Base-by-base conservation (phyloP, 2,888 invertebrate species). In the Myopa testacea region DNA sequence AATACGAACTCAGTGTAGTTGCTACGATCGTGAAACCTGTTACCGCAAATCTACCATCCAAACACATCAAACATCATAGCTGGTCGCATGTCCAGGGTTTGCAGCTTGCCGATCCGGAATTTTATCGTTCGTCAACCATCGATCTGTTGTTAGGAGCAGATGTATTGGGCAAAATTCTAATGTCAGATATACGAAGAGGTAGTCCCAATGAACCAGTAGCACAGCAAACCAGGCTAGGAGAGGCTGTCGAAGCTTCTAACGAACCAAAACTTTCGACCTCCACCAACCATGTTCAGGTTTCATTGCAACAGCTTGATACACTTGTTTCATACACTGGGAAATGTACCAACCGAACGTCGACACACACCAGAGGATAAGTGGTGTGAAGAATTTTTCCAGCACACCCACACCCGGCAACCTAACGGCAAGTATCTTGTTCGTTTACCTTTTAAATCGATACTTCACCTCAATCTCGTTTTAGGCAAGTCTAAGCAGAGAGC, bases 361-460 rank as follows among this genome's bases (percentile, higher is more conserved):
- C 3, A 63, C 10, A 63, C 69, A 16, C 12, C 60, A 34, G 76
- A 79, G 75, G 78, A 79, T 34, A 67, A 68, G 68, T 78, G 76
- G 76, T 79, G 78, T 69, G 78, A 78, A 69, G 73, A 77, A 50
- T 77, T 67, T 37, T 79, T 77, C 14, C 52, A 71, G n/a, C 16
- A 14, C 4, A 78, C 78, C 38, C 19, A 68, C 37, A 55, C 76
- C 45, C 76, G 75, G 72, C 0, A 77, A 78, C 14, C 78, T 78
- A 60, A 78, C 52, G 62, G 77, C 79, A 4, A 52, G 77, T 38
- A 77, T 79, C 71, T n/a, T 75, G 37, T 60, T 38, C 8, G 58
- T 52, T 26, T 26, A 2, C 26, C 26, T 26, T 26, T 26, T 26
- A 26, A 26, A 26, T 26, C 26, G 26, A 26, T 26, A 26, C 26